Evolutionary conservation across 2,888 invertebrate species (phyloP).

Genomic region (Lasioglossum malachurum): DNA sequence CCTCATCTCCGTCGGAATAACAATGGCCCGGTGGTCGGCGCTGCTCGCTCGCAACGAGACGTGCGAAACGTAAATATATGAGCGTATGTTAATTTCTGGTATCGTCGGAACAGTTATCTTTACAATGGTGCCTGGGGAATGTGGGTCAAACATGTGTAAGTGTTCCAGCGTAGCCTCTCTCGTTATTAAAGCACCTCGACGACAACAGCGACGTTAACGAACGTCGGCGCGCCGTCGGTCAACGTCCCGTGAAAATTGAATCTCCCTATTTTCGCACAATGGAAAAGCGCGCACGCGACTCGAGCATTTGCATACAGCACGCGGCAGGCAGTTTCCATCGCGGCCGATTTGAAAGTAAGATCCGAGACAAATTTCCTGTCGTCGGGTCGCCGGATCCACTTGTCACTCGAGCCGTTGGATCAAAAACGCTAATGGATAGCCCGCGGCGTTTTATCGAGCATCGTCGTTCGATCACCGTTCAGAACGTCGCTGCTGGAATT

Average conservation of each 20-base stretch:
- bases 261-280: neutral
- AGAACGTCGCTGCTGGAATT: conserved; percentile 21
- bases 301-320: neutral
- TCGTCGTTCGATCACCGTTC: conserved; percentile 37
- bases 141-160: conserved; percentile 5
- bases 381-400: conserved; percentile 5
- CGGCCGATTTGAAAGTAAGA: conserved; percentile 20
- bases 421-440: conserved; percentile 25
- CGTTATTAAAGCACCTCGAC: neutral
- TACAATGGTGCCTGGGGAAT: neutral
- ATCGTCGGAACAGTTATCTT: conserved; percentile 12
- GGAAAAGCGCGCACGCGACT: neutral
- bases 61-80: neutral
- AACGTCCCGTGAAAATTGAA: neutral
- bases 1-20: neutral
- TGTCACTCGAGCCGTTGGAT: conserved; percentile 4
- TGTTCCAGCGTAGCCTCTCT: neutral
- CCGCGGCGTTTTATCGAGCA: conserved; percentile 13
- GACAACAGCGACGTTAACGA: neutral
- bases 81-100: neutral
- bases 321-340: neutral
- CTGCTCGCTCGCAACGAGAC: neutral
- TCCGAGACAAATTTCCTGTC: conserved; percentile 29
- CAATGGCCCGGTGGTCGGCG: neutral
- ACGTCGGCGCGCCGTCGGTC: neutral